Evolutionary conservation across 2,797 vertebrate species (phyloP).

Genomic region (Rhabdophis nuchalis): DNA sequence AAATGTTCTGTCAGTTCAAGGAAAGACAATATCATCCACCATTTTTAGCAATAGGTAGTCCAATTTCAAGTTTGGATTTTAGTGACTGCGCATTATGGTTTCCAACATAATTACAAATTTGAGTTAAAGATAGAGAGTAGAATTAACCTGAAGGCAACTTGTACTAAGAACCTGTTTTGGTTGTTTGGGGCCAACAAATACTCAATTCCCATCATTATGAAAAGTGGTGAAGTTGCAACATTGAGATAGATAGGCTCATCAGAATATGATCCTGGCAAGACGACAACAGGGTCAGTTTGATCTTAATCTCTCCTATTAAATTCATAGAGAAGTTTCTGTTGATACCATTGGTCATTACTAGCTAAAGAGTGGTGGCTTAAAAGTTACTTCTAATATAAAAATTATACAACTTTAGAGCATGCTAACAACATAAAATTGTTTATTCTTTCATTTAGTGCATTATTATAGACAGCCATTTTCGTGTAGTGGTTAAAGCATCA

Average conservation of each 20-base stretch:
- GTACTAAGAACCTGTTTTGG: not conserved
- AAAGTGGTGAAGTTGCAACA: not conserved
- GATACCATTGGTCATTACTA: not conserved
- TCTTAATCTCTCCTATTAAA: not conserved
- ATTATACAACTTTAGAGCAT: not conserved
- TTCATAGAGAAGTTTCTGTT: not conserved
- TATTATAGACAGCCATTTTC: not conserved
- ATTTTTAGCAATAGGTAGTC: no score
- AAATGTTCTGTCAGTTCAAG: no score
- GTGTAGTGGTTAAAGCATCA: not conserved
- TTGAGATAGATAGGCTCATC: not conserved
- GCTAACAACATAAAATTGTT: not conserved
- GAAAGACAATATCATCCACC: no score
- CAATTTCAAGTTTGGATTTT: no score
- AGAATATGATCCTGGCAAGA: not conserved
- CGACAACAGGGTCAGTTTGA: not conserved
- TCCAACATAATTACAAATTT: no score
- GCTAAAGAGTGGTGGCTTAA: not conserved
- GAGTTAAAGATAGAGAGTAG: no score
- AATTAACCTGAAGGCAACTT: no score
- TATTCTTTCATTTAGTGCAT: not conserved
- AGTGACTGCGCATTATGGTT: no score
- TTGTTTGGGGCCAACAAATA: not conserved
- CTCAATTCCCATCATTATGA: not conserved
- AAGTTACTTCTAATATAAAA: not conserved